Base-by-base conservation (phyloP, 2,888 invertebrate species). In the Drosophila nr. medialis region DNA sequence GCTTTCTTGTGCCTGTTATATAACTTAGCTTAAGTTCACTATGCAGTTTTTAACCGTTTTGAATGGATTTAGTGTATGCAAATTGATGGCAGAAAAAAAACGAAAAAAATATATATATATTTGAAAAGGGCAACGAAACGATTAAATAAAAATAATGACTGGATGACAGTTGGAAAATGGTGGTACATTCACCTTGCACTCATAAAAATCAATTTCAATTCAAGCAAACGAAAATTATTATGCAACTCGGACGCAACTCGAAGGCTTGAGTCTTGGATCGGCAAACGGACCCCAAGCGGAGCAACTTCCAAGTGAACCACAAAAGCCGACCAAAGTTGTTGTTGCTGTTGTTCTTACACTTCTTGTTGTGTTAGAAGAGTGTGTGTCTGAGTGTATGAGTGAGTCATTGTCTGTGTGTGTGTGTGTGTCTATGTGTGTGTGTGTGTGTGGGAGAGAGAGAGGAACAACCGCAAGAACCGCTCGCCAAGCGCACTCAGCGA, bases 141-240 rank as follows among this genome's bases (percentile, higher is more conserved):
- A 21, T 11, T 45, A n/a, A 61, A 42, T 13, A 15, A 36, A 49
- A 49, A 49, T 18, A 49, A 18, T 48, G 15, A 45, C 32, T 51
- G 49, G 54, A 64, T 48, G 45, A 45, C 45, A 45, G 45, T 15
- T 45, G 11, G 29, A 15, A 34, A 34, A 56, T 66, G 55, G 75
- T 66, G 55, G 75, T 66, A 68, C 59, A 81, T 72, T 65, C 69
- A 70, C 68, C 69, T 65, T 56, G 66, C 72, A 42, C 64, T 69
- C 64, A 74, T 72, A 69, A 81, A 84, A 84, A 84, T 84, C 87
- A 89, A 84, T 89, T 84, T 89, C 74, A 76, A 72, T 74, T 83
- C 71, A 42, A 77, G 55, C 75, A 61, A 74, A 72, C 81, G 60
- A 68, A 68, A 81, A 76, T 72, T 72, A 79, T 85, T 71, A 76